Percentiles rank a stretch among this genome's conserved stretches.
phyloP scores from a whole-genome alignment of 2,888 invertebrate genomes.

The Acronicta aceris region DNA sequence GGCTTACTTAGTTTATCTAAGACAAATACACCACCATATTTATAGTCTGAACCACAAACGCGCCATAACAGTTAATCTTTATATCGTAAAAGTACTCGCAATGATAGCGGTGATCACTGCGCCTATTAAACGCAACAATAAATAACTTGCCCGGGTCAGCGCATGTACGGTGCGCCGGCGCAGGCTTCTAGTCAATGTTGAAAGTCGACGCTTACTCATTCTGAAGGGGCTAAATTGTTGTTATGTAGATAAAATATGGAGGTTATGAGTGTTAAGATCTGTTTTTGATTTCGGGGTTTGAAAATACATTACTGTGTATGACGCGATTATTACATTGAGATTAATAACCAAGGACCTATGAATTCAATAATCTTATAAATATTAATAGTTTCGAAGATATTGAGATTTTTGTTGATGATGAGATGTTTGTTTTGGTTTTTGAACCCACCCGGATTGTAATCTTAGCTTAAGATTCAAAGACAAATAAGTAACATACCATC shows the following conservation, averaged over 20 bases:
- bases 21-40: conserved; percentile 42
- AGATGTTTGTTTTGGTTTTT: too few species aligned
- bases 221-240: conserved; percentile 51
- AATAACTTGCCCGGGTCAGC: conserved; percentile 56
- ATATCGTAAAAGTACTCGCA: conserved; percentile 46
- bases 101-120: conserved; percentile 49
- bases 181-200: conserved; percentile 56
- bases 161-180: conserved; percentile 48
- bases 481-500: too few species aligned
- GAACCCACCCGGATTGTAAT: too few species aligned
- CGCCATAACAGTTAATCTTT: conserved; percentile 52
- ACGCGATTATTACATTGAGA: neutral
- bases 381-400: too few species aligned
- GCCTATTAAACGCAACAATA: conserved; percentile 55
- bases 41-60: conserved; percentile 32
- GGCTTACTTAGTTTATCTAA: conserved; percentile 26
- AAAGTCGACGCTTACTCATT: conserved; percentile 49
- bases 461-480: too few species aligned
- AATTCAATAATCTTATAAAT: too few species aligned
- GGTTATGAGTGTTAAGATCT: conserved; percentile 10
- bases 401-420: too few species aligned
- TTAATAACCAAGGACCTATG: too few species aligned
- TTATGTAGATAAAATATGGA: conserved; percentile 37
- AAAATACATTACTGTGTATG: neutral
- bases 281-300: conserved; percentile 11